Percentiles rank a stretch among this genome's conserved stretches.
Evolutionary conservation across 2,888 invertebrate species (phyloP).

Genomic region (Xiphydria camelus): DNA sequence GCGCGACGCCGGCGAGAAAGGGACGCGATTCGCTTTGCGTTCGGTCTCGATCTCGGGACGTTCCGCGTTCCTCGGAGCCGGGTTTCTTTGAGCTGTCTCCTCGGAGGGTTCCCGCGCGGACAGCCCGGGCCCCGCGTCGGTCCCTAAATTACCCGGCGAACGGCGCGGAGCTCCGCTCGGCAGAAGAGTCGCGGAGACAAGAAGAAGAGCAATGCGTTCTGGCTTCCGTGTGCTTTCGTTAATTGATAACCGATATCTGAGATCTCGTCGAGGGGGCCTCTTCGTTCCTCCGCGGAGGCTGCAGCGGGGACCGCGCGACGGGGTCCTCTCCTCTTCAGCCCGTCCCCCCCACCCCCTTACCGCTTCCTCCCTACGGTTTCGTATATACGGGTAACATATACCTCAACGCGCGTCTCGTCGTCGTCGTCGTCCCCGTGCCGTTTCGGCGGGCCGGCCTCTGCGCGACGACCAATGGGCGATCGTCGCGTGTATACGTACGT

Average conservation of each 20-base stretch:
- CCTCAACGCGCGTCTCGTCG: slow-evolving; percentile 22
- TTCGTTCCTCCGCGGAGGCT: slow-evolving; percentile 8
- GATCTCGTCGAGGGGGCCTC: slow-evolving; percentile 28
- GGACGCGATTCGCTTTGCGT: slow-evolving; percentile 46
- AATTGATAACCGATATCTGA: slow-evolving; percentile 54
- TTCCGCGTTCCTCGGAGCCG: slow-evolving; percentile 23
- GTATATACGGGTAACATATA: no score
- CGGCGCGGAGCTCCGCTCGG: slow-evolving; percentile 23
- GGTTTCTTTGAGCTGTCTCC: slow-evolving; percentile 49
- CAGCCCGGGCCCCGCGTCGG: slow-evolving; percentile 46
- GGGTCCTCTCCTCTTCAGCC: slow-evolving; percentile 1
- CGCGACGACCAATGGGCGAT: slow-evolving; percentile 25
- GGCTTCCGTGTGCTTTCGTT: slow-evolving; percentile 46
- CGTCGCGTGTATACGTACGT: slow-evolving; percentile 34
- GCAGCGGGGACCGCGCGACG: slow-evolving; percentile 1
- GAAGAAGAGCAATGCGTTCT: slow-evolving; percentile 40
- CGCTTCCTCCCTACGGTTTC: slow-evolving; percentile 25
- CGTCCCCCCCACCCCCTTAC: slow-evolving; percentile 2
- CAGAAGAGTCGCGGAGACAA: slow-evolving; percentile 21
- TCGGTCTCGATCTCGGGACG: slow-evolving; percentile 28
- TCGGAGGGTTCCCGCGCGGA: slow-evolving; percentile 24
- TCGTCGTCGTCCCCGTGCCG: slow-evolving; percentile 16
- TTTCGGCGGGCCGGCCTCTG: slow-evolving; percentile 30
- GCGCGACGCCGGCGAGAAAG: slow-evolving; percentile 7
- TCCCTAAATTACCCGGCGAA: slow-evolving; percentile 49